Percentiles rank a stretch among this genome's conserved stretches.
Evolutionary conservation across 2,888 invertebrate species (phyloP).

Genomic region (Lasioglossum calceatum): DNA sequence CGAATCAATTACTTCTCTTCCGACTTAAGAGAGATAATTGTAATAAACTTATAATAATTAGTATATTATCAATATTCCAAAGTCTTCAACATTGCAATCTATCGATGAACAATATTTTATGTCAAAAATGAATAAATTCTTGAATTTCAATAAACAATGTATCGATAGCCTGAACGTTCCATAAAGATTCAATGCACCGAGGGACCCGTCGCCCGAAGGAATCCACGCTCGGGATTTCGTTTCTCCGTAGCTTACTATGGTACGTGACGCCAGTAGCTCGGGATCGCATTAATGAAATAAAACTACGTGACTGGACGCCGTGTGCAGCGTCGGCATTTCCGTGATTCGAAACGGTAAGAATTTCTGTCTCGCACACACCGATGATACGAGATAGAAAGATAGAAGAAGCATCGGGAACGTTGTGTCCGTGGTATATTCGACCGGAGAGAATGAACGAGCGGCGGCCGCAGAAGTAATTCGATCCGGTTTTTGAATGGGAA

Average conservation of each 20-base stretch:
- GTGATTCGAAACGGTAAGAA: slow-evolving; percentile 65
- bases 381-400: not conserved
- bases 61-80: not conserved
- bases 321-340: slow-evolving; percentile 64
- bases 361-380: not conserved
- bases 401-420: slow-evolving; percentile 20
- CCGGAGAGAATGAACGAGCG: slow-evolving; percentile 34
- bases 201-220: not conserved
- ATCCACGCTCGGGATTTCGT: not conserved
- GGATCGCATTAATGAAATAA: slow-evolving; percentile 71
- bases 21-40: not conserved
- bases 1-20: not conserved
- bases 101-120: too few species aligned
- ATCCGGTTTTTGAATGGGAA: slow-evolving; percentile 46
- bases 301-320: slow-evolving; percentile 70
- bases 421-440: not conserved
- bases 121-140: too few species aligned
- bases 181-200: not conserved
- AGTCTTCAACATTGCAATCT: too few species aligned
- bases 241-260: not conserved
- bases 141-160: too few species aligned
- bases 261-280: not conserved
- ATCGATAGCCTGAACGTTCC: not conserved
- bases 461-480: slow-evolving; percentile 44
- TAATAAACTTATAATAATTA: too few species aligned